Conservation (phyloP, 2,113 vertebrate genomes). For the Dinomys branickii region DNA sequence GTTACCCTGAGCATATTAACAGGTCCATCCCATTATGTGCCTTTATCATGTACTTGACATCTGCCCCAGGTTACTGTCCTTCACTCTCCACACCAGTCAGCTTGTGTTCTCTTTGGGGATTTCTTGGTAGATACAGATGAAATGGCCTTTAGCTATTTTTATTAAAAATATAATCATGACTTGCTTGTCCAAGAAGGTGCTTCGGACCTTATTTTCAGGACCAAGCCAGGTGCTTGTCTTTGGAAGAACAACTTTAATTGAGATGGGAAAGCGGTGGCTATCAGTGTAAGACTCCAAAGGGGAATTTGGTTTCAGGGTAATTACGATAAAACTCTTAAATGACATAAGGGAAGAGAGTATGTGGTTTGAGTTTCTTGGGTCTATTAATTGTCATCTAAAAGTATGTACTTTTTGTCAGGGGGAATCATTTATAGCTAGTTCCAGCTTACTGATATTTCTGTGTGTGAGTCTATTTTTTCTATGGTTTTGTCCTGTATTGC, state of each 20-base stretch:
- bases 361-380: constrained; percentile 15
- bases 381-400: neutral
- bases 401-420: neutral
- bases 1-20: constrained; percentile 58
- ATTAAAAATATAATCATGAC: constrained; percentile 21
- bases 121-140: constrained; percentile 52
- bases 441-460: constrained; percentile 54
- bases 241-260: neutral
- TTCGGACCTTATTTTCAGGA: constrained; percentile 4
- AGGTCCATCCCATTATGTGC: constrained; percentile 41
- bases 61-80: constrained; percentile 49
- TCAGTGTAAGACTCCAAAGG: neutral
- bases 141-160: constrained; percentile 22
- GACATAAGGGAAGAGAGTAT: neutral
- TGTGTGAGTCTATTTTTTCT: constrained; percentile 60
- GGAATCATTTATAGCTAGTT: constrained; percentile 53
- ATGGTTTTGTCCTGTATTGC: neutral
- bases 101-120: constrained; percentile 24
- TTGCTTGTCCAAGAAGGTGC: constrained; percentile 3
- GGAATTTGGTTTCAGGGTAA: neutral
- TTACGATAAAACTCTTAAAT: neutral
- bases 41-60: constrained; percentile 58
- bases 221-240: constrained; percentile 19
- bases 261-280: neutral
- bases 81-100: constrained; percentile 45